Conservation (phyloP, 2,797 vertebrate species). For the Pangasius djambal region DNA sequence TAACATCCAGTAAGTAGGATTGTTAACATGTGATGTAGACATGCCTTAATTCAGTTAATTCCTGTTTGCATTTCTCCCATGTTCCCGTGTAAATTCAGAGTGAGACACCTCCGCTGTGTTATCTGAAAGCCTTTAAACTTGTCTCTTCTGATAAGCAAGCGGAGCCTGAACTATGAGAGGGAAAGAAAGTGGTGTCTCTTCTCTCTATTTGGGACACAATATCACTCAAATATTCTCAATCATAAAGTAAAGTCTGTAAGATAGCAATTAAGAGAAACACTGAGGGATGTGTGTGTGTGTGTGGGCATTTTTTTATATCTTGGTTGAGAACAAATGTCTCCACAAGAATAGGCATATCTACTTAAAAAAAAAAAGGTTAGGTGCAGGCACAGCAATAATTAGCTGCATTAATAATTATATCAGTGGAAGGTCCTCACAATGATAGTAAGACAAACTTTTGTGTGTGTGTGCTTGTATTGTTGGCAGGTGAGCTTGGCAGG, state of each 20-base stretch:
- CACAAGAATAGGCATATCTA: not conserved
- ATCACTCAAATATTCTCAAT: not conserved
- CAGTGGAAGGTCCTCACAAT: not conserved
- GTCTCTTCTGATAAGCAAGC: not conserved
- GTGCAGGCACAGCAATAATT: not conserved
- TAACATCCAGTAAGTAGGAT: not conserved
- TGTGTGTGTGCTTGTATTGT: slow-evolving; percentile 59
- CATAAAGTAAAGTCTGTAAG: not conserved
- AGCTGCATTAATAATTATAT: not conserved
- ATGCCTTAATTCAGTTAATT: not conserved
- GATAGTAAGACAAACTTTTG: not conserved
- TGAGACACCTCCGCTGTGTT: not conserved
- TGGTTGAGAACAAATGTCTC: not conserved
- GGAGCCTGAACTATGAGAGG: not conserved
- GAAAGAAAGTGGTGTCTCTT: not conserved
- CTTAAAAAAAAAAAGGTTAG: not conserved
- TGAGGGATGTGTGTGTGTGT: not conserved
- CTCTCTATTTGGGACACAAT: not conserved
- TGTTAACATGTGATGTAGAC: not conserved
- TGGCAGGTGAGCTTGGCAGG: slow-evolving; percentile 61
- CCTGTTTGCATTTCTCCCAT: not conserved
- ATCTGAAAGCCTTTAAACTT: not conserved
- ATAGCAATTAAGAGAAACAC: not conserved
- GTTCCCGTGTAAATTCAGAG: not conserved
- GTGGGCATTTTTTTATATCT: not conserved